Evolutionary conservation across 2,888 invertebrate species (phyloP), one percentile per base, ranked within the genome.

Genomic region (Limnephilus rhombicus): DNA sequence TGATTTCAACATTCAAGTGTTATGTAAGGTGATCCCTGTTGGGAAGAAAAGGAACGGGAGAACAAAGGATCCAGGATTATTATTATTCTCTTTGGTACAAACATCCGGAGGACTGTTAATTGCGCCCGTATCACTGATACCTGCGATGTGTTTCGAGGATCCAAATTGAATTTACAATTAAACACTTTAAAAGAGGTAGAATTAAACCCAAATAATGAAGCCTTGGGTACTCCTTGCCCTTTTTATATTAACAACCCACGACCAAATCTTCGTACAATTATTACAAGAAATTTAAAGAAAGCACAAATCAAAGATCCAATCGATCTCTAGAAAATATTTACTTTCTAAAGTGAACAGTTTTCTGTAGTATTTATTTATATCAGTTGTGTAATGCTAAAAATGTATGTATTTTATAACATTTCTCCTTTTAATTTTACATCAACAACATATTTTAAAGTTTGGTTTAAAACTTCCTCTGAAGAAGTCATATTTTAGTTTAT

Each of bases 21-120:
- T 90, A 85, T 87, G 93, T 93, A 93, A 93, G 85, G 88, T 87
- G 93, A 93, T 93, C 86, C 89, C n/a, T 45, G 89, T 86, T 13
- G 53, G 29, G 53, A 93, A 91, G 85, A 92, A 93, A 86, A 86
- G 92, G 49, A 86, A 86, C 45, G 86, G 49, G 31, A 37, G 31
- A 37, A 37, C 41, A 80, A 80, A 89, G 88, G 88, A 80, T 89
- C 37, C 41, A 18, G 45, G 91, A 80, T 12, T 86, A 45, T 86
- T 80, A 80, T 91, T 68, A n/a, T 85, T 86, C 37, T 18, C n/a
- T 91, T 91, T 87, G 68, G 45, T 49, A 53, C 82, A 89, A 89
- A 91, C 91, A 91, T 91, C 91, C 91, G 91, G 91, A 90, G 11
- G 80, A 0, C 34, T 89, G 49, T 86, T 49, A 86, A 83, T 83